Conservation (phyloP, 1,140 invertebrate species). For the Drosophila seguyi region DNA sequence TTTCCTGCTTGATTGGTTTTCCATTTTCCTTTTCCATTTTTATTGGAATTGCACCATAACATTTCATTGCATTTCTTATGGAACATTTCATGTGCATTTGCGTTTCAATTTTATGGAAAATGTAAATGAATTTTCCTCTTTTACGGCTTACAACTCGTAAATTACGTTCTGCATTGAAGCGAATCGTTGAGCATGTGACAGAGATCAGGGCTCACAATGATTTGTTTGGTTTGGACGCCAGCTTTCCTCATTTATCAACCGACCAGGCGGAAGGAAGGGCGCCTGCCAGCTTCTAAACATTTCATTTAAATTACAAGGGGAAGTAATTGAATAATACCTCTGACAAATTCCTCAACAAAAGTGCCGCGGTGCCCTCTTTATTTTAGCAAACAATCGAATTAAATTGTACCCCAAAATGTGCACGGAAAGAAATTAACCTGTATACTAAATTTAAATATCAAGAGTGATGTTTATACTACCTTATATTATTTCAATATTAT, state of each 20-base stretch:
- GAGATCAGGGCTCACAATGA: constrained; percentile 22
- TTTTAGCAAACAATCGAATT: constrained; percentile 37
- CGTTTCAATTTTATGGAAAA: constrained; percentile 62
- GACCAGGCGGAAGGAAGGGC: constrained; percentile 43
- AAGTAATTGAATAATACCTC: constrained; percentile 68
- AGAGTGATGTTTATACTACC: not conserved
- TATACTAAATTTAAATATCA: not conserved
- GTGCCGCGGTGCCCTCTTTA: constrained; percentile 1
- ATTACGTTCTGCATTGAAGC: constrained; percentile 44
- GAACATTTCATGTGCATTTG: constrained; percentile 35
- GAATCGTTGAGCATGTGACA: constrained; percentile 34
- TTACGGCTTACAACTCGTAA: constrained; percentile 58
- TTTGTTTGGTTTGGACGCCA: constrained; percentile 5
- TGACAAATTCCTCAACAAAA: constrained; percentile 46
- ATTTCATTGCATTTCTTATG: constrained; percentile 57
- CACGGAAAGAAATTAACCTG: constrained; percentile 3
- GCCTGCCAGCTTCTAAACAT: constrained; percentile 24
- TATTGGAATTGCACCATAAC: constrained; percentile 59
- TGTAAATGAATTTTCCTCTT: constrained; percentile 60
- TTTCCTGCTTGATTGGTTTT: not conserved
- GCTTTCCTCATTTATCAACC: constrained; percentile 54
- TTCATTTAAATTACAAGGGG: constrained; percentile 15
- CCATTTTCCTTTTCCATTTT: constrained; percentile 23
- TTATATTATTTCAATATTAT: not conserved
- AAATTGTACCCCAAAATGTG: not conserved